Evolutionary conservation across 1,140 invertebrate genomes (phyloP), one percentile per base, ranked within the genome.

Genomic region (Pseudomyrmex pallidus): DNA sequence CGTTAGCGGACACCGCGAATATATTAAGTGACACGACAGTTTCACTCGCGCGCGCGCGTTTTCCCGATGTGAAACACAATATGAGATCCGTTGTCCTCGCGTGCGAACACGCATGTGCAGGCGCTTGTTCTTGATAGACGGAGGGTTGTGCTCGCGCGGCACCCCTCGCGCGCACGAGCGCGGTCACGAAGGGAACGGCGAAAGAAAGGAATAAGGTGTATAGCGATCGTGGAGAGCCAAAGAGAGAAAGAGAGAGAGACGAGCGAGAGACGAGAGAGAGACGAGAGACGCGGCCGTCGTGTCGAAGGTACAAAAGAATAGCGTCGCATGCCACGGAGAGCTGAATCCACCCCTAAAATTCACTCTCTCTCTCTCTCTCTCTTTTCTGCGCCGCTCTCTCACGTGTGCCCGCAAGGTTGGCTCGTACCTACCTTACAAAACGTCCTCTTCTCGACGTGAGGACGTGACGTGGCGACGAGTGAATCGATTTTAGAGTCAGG

Each of bases 101-200:
- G 87, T 80, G 76, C 74, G 84, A 85, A 85, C 84, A 84, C 86
- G 89, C 85, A 91, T 91, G 91, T 89, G 89, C 89, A 91, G 88
- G 90, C 91, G 91, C 90, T 92, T 87, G 88, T 73, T 82, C 83
- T 85, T 85, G 86, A 85, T 85, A 87, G 84, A 89, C 84, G 89
- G 85, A 90, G 92, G 90, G 91, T 91, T 89, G 88, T 25, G 25
- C 25, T 25, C 76, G 88, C 70, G 89, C 76, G 89, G 67, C 86
- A 86, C 91, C 92, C 92, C 92, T 92, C 89, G 93, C 90, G 74
- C 85, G 91, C 86, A 88, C 89, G 90, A 88, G 87, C 87, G 84
- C 67, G 88, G 80, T 68, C 57, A 76, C 64, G 54, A 67, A 61
- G 83, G 48, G 59, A 74, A 67, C 70, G 74, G 80, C 59, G 82